Base-by-base conservation (phyloP, 2,888 invertebrate species). In the Perithous albicinctus region DNA sequence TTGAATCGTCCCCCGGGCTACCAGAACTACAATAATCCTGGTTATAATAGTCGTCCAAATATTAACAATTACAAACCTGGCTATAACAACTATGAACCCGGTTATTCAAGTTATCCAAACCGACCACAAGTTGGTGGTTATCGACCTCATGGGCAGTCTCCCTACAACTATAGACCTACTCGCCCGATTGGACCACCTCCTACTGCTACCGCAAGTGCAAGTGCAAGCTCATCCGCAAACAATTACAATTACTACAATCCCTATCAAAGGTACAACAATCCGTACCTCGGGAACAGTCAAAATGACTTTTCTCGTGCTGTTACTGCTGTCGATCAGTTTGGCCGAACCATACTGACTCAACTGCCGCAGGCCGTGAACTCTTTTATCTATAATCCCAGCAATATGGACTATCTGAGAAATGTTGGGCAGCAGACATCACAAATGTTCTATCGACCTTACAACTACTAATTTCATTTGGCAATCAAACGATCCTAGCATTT, bases 311-410 rank as follows among this genome's bases (percentile, higher is more conserved):
- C 54, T 8, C 41, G 48, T 10, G 59, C 63, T 7, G 35, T 79
- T 8, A 48, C 41, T 10, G 59, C 63, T 7, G 35, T 79, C 1
- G 63, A 79, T 69, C 67, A 79, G 26, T 74, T 46, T 46, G 74
- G 69, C 12, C 74, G 69, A 32, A 6, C 67, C 4, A 12, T 59
- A 38, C n/a, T 43, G 0, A 23, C 5, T 6, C 23, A n/a, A 59
- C n/a, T 38, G 15, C 72, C 72, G 12, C 8, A 46, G 38, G 26
- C n/a, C 8, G 23, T 59, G 0, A 73, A 51, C 35, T 46, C 63
- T 32, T 12, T 43, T 5, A 3, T 64, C 26, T n/a, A 15, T 12
- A 29, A 75, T 38, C 67, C 67, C 3, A 23, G 6, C 32, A 46
- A 46, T 8, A 43, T 20, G 7, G 51, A 61, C 8, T 80, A 66